phyloP scores from a whole-genome alignment of 2,797 vertebrate species.

The Anisognathus igniventris region DNA sequence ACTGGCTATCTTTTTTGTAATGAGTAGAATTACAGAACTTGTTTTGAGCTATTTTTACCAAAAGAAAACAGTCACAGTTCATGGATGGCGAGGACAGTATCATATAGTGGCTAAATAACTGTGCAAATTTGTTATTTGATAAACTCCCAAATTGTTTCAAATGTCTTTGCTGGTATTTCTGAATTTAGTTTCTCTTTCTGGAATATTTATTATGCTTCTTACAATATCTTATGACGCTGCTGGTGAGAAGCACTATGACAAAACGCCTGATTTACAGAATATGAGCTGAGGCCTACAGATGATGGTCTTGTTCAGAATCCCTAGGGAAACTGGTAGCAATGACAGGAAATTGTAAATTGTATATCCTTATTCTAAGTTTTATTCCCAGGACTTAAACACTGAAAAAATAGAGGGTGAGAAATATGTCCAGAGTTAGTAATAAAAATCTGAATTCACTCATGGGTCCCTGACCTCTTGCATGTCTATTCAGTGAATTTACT shows the following conservation, averaged over 20 bases:
- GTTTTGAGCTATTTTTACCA: not conserved
- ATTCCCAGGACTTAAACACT: not conserved
- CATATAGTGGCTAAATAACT: not conserved
- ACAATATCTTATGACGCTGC: not conserved
- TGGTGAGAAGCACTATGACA: not conserved
- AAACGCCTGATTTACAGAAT: not conserved
- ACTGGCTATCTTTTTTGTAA: not conserved
- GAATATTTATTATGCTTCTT: not conserved
- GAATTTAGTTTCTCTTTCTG: not conserved
- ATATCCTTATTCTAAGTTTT: not conserved
- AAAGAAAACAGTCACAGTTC: not conserved
- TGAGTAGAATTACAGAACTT: not conserved
- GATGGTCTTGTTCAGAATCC: not conserved
- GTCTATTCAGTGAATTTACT: not conserved
- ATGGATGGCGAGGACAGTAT: not conserved
- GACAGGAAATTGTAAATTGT: not conserved
- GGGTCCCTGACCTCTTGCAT: not conserved
- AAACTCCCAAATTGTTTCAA: not conserved
- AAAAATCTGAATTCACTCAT: not conserved
- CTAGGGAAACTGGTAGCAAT: not conserved
- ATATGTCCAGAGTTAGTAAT: not conserved
- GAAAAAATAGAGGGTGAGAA: not conserved
- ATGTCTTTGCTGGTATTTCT: not conserved
- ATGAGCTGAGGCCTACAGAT: not conserved
- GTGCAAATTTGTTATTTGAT: not conserved